A percentile compares a stretch with the other conserved stretches of the same genome.
phyloP scores from a whole-genome alignment of 2,797 vertebrate species.

The Threskiornis aethiopicus region DNA sequence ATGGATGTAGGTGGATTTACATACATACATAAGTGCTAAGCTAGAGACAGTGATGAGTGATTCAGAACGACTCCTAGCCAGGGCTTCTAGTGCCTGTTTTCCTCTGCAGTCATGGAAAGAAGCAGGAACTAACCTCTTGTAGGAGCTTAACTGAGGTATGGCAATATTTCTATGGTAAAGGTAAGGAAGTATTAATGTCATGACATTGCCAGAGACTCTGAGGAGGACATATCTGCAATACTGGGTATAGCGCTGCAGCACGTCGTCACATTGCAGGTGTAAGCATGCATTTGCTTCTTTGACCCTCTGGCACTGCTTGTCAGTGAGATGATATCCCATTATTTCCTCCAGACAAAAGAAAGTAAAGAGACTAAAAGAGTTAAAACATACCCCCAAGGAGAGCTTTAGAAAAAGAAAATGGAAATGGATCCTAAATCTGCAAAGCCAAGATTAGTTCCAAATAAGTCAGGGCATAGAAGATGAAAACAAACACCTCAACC shows the following conservation, averaged over 20 bases:
- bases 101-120: not conserved
- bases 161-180: not conserved
- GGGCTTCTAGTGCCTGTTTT: not conserved
- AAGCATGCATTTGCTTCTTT: not conserved
- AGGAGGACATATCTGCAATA: not conserved
- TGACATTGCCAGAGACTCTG: not conserved
- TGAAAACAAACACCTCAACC: not conserved
- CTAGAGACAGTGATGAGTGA: conserved; percentile 1
- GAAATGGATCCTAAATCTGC: not conserved
- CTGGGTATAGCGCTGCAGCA: not conserved
- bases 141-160: not conserved
- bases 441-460: not conserved
- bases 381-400: not conserved
- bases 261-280: not conserved
- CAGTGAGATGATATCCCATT: not conserved
- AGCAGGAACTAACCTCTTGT: not conserved
- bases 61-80: not conserved
- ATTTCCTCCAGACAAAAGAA: not conserved
- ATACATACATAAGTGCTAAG: not conserved
- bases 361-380: not conserved
- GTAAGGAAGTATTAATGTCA: not conserved
- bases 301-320: not conserved
- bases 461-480: not conserved
- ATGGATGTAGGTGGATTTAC: conserved; percentile 39
- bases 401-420: not conserved